A percentile compares a stretch with the other conserved stretches of the same genome.
phyloP scores from a whole-genome alignment of 2,888 invertebrate genomes.

The Amblyjoppa proteus region DNA sequence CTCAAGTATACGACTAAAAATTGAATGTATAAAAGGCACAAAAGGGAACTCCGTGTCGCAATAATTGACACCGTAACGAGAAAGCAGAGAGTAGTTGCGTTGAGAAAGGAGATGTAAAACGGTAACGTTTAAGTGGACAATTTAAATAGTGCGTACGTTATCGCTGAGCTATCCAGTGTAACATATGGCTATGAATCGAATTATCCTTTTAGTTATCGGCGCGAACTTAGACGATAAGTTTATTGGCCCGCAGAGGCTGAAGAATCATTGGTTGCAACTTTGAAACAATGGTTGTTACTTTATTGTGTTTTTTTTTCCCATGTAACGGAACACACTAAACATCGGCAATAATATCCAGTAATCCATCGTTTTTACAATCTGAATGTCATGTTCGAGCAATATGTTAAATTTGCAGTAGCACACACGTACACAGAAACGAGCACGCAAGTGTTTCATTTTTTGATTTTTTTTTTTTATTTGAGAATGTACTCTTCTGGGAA shows the following conservation, averaged over 20 bases:
- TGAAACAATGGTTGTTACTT: constrained; percentile 50
- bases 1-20: constrained; percentile 59
- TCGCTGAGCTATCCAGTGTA: constrained; percentile 39
- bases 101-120: constrained; percentile 45
- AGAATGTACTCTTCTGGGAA: constrained; percentile 81
- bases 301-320: constrained; percentile 64
- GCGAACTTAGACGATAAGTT: constrained; percentile 70
- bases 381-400: constrained; percentile 27
- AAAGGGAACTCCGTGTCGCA: constrained; percentile 26
- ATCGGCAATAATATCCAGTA: constrained; percentile 10
- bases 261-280: constrained; percentile 58
- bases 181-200: constrained; percentile 64
- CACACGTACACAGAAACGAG: constrained; percentile 9
- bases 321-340: constrained; percentile 33
- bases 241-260: constrained; percentile 77
- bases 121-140: constrained; percentile 30
- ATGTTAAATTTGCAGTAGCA: constrained; percentile 32
- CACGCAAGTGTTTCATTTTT: not conserved
- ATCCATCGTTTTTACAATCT: constrained; percentile 5
- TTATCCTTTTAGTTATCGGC: constrained; percentile 46
- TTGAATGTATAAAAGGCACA: constrained; percentile 49
- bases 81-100: constrained; percentile 30
- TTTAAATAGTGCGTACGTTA: constrained; percentile 55
- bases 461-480: constrained; percentile 54
- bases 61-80: constrained; percentile 33